These are phyloP conservation scores for Porites evermanni DNA, from an alignment of 92 coral and sea anemone genomes.

Conservation along the genomic window DNA sequence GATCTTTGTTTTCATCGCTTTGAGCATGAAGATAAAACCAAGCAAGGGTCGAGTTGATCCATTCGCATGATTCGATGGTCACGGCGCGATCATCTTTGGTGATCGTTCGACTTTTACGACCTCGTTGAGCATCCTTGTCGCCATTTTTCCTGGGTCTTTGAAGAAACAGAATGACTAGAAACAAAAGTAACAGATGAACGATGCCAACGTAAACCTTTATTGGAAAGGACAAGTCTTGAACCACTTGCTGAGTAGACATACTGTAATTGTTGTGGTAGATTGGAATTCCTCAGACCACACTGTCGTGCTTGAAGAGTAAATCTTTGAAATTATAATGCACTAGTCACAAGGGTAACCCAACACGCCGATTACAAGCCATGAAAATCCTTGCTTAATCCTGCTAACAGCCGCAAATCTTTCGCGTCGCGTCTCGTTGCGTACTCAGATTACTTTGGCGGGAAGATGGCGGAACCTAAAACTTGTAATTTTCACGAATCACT, in stretches of 20 bases:
- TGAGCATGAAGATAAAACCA: constrained; percentile 83
- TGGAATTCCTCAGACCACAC: neutral
- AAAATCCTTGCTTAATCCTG: constrained; percentile 30
- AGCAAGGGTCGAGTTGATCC: constrained; percentile 87
- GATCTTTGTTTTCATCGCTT: constrained; percentile 42
- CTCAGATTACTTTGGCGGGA: neutral
- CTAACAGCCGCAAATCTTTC: neutral
- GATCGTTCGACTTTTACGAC: constrained; percentile 65
- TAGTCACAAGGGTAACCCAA: constrained; percentile 5
- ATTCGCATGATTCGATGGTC: constrained; percentile 91
- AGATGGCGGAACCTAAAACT: constrained; percentile 3
- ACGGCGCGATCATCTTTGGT: constrained; percentile 78
- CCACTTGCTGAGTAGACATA: constrained; percentile 41
- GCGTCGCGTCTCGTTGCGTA: neutral
- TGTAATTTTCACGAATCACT: neutral
- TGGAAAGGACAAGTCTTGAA: constrained; percentile 60
- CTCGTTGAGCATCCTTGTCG: constrained; percentile 24
- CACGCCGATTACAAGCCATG: constrained; percentile 17
- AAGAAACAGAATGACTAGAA: constrained; percentile 63
- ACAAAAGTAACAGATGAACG: constrained; percentile 71
- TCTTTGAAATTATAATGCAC: neutral
- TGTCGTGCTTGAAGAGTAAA: neutral
- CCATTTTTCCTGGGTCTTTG: constrained; percentile 40
- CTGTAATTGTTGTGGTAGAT: neutral
- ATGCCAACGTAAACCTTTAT: constrained; percentile 73